Evolutionary conservation across 2,113 vertebrate species (phyloP).

Genomic region (Ahaetulla prasina): DNA sequence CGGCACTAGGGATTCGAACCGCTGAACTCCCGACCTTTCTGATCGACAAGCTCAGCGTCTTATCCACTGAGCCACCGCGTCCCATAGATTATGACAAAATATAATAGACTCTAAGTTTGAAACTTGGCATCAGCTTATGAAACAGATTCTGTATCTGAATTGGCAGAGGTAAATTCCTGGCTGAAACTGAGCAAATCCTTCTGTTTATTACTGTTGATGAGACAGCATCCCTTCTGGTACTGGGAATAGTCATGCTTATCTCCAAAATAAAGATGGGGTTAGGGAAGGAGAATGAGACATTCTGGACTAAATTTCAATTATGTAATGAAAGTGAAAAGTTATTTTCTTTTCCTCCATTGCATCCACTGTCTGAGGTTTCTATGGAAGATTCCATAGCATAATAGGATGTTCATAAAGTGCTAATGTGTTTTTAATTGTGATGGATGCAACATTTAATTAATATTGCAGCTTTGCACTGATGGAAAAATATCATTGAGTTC

Average conservation of each 20-base stretch:
- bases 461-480: not conserved
- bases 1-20: too few species aligned
- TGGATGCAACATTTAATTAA: not conserved
- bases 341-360: not conserved
- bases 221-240: not conserved
- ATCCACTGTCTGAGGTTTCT: not conserved
- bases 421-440: not conserved
- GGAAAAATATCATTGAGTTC: not conserved
- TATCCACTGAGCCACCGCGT: too few species aligned
- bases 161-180: slow-evolving; percentile 5
- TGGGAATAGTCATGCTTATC: not conserved
- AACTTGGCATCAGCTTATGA: not conserved
- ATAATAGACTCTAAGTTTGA: not conserved
- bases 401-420: not conserved
- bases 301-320: not conserved
- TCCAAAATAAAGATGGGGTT: not conserved
- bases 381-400: not conserved
- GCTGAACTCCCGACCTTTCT: too few species aligned
- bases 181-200: slow-evolving; percentile 1
- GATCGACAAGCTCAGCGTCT: too few species aligned
- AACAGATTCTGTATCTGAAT: not conserved
- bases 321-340: not conserved
- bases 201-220: not conserved
- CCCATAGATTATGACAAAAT: not conserved
- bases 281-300: not conserved